Evolutionary conservation across 2,888 invertebrate species (phyloP).

Genomic region (Ptilodon capucinus): DNA sequence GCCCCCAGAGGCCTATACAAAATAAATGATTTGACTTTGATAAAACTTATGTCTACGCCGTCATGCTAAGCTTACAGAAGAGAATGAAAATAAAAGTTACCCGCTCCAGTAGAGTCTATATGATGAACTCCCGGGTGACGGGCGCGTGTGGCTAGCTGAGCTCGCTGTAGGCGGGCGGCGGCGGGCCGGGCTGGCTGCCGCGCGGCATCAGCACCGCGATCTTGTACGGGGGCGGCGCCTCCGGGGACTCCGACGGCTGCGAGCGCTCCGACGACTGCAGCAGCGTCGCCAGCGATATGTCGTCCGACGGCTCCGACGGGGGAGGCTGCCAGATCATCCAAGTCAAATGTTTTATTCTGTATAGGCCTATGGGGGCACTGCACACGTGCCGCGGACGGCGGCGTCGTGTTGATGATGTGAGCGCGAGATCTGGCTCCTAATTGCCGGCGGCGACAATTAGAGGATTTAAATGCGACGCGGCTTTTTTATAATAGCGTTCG

Average conservation of each 20-base stretch:
- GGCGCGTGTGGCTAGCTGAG: constrained; percentile 82
- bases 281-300: constrained; percentile 60
- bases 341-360: too few species aligned
- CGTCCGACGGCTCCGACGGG: constrained; percentile 59
- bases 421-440: too few species aligned
- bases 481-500: too few species aligned
- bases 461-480: too few species aligned
- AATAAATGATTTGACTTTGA: too few species aligned
- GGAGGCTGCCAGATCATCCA: constrained; percentile 34
- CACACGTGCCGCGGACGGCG: too few species aligned
- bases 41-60: too few species aligned
- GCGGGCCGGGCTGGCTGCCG: constrained; percentile 66
- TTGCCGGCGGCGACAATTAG: too few species aligned
- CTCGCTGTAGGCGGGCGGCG: constrained; percentile 89
- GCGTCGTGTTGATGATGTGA: too few species aligned
- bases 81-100: not conserved
- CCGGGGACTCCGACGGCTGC: constrained; percentile 28
- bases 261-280: constrained; percentile 48
- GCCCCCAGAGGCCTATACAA: too few species aligned
- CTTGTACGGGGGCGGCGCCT: constrained; percentile 91
- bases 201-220: constrained; percentile 89
- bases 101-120: constrained; percentile 39
- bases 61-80: too few species aligned
- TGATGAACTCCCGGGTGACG: constrained; percentile 66
- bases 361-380: too few species aligned